These are phyloP conservation scores for Acridotheres tristis DNA, from an alignment of 2,797 vertebrate species.

Conservation along the genomic window DNA sequence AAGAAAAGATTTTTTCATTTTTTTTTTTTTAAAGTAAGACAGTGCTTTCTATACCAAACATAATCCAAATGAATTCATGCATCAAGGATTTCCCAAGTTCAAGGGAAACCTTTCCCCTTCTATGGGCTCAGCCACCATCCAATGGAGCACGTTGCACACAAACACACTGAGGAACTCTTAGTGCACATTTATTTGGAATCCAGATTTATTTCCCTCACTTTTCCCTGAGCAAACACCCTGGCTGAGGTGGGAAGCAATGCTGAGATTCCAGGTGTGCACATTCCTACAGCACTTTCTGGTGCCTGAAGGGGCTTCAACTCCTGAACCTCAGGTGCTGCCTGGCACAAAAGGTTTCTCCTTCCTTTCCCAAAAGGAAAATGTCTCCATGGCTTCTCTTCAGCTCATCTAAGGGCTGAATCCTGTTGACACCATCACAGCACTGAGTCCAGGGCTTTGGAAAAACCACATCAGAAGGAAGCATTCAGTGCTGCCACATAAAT, in stretches of 20 bases:
- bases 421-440: neutral
- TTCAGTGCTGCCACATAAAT: neutral
- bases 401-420: neutral
- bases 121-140: neutral
- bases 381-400: neutral
- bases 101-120: neutral
- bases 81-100: neutral
- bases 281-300: fast-evolving
- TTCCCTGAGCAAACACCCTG: neutral
- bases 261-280: neutral
- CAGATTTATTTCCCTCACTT: neutral
- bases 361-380: neutral
- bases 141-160: fast-evolving
- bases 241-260: neutral
- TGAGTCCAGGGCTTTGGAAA: neutral
- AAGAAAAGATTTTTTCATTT: neutral
- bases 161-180: neutral
- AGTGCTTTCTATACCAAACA: neutral
- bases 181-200: neutral
- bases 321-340: neutral
- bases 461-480: neutral
- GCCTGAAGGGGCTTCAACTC: neutral
- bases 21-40: neutral
- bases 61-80: neutral
- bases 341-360: neutral